A percentile compares a stretch with the other conserved stretches of the same genome.
Conservation (phyloP, 2,888 invertebrate species). For the Pollenia angustigena region DNA sequence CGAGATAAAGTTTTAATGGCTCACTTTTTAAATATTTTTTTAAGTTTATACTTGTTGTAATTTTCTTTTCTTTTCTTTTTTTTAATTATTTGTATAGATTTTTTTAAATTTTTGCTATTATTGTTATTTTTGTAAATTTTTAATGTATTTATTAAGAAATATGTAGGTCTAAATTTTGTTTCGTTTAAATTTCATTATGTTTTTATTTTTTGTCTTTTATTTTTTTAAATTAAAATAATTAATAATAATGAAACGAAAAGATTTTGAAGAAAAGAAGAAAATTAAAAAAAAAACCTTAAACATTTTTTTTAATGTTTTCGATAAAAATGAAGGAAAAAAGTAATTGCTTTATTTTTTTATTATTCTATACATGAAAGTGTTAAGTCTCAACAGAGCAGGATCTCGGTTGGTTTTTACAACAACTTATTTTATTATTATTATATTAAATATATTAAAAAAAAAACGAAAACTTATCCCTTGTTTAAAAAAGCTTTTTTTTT, state of each 20-base stretch:
- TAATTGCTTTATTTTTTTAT: constrained; percentile 64
- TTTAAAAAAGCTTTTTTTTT: constrained; percentile 67
- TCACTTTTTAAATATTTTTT: constrained; percentile 14
- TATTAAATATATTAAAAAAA: constrained; percentile 73
- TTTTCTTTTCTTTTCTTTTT: constrained; percentile 17
- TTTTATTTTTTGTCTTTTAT: constrained; percentile 13
- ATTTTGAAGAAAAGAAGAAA: constrained; percentile 42
- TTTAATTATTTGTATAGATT: constrained; percentile 26
- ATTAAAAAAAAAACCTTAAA: constrained; percentile 18
- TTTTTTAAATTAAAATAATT: constrained; percentile 39
- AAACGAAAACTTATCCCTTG: constrained; percentile 68
- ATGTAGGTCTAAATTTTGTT: constrained; percentile 38
- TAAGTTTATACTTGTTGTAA: constrained; percentile 24
- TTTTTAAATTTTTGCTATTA: constrained; percentile 43
- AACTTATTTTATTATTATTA: constrained; percentile 76
- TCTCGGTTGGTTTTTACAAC: constrained; percentile 82
- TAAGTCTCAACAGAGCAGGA: constrained; percentile 81
- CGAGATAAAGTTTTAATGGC: constrained; percentile 25
- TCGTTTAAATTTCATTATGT: constrained; percentile 18
- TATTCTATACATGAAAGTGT: constrained; percentile 68
- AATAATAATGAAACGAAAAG: constrained; percentile 56
- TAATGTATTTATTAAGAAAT: constrained; percentile 47
- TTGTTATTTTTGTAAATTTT: constrained; percentile 52
- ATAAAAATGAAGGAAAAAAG: constrained; percentile 25
- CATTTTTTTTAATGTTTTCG: constrained; percentile 56